Evolutionary conservation across 2,888 invertebrate species (phyloP).

Genomic region (Philopedon plagiatum): DNA sequence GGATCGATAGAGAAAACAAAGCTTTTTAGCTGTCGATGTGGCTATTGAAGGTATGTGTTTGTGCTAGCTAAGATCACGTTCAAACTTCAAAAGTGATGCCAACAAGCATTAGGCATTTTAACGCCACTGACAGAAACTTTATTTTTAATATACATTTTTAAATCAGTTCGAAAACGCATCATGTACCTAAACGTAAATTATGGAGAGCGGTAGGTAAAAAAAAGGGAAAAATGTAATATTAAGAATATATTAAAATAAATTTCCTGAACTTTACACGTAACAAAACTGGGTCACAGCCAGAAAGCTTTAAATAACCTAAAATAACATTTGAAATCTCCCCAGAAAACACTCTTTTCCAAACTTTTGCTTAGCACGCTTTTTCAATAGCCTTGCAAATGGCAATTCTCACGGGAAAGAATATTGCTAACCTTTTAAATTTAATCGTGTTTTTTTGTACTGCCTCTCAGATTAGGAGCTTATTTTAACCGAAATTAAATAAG

Average conservation of each 20-base stretch:
- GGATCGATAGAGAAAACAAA: no score
- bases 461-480: not conserved
- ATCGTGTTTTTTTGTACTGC: constrained; percentile 6
- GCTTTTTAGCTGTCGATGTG: no score
- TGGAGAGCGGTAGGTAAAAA: no score
- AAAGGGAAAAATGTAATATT: not conserved
- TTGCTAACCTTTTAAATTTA: constrained; percentile 20
- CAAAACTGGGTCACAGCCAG: constrained; percentile 9
- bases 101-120: no score
- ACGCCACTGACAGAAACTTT: no score
- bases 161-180: no score
- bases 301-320: constrained; percentile 25
- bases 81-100: no score
- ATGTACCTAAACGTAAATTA: no score
- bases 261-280: not conserved
- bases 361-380: constrained; percentile 12
- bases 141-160: no score
- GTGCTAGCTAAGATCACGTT: no score
- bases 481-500: not conserved
- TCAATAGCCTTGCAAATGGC: constrained; percentile 13
- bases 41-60: no score
- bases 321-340: constrained; percentile 14
- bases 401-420: constrained; percentile 12
- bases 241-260: constrained; percentile 4
- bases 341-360: constrained; percentile 11